Evolutionary conservation across 1,140 invertebrate species (phyloP), one percentile per base, ranked within the genome.

Genomic region (Scaptomyza hsui): DNA sequence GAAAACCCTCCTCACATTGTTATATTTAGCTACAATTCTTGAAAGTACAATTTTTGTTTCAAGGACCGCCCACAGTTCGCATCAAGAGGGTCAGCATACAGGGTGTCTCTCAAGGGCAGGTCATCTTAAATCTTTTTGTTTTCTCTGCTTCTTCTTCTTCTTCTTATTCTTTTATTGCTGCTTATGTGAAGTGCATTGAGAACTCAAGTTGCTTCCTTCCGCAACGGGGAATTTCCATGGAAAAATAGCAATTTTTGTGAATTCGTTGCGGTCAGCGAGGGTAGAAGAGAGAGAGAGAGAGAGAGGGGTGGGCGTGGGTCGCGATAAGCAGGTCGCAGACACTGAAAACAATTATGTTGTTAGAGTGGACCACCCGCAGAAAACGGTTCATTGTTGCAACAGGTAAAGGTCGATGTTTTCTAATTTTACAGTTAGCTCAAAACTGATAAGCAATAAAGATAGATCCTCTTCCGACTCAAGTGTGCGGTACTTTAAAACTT

Each of bases 161-260:
- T 4, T 24, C 24, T 24, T n/a, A n/a, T n/a, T n/a, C n/a, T n/a
- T n/a, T n/a, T n/a, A n/a, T n/a, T n/a, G n/a, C n/a, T n/a, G n/a
- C n/a, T n/a, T n/a, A n/a, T n/a, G n/a, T n/a, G n/a, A n/a, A n/a
- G 3, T 5, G 24, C 24, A 24, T 52, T 51, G 35, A 21, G 15
- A 45, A 9, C 48, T 86, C 47, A 60, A 79, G 73, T 59, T 49
- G 53, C 69, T 75, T 70, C 76, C 71, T 86, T 86, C 81, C 81
- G 81, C 73, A 49, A 57, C 18, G 47, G 61, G 63, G 47, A 75
- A 78, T 86, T 86, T 75, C 81, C 37, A 62, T n/a, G 45, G 65
- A 88, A 86, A 79, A 85, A 61, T 55, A n/a, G 35, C 32, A 3
- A 83, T 83, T 78, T 67, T 80, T 53, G 57, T 53, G 57, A 37